Evolutionary conservation across 2,888 invertebrate species (phyloP).

Genomic region (Hemistola chrysoprasaria): DNA sequence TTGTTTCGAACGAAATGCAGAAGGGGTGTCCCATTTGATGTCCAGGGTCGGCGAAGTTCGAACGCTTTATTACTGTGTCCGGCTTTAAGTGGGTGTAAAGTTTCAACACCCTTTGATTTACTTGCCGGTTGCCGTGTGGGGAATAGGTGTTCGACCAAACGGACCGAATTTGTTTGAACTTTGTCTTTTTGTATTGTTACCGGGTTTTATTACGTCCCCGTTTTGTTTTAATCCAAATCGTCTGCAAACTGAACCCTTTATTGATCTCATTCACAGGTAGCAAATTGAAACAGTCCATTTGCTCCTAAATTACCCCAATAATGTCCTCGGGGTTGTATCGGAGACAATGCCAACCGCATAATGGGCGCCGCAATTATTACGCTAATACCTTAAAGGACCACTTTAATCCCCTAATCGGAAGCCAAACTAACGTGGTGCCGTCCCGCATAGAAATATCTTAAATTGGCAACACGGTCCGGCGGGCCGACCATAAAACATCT

Average conservation of each 20-base stretch:
- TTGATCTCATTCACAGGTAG: slow-evolving; percentile 23
- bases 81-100: slow-evolving; percentile 83
- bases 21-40: slow-evolving; percentile 77
- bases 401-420: slow-evolving; percentile 81
- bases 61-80: slow-evolving; percentile 82
- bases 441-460: slow-evolving; percentile 82
- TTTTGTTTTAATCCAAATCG: slow-evolving; percentile 41
- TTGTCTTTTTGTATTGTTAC: slow-evolving; percentile 54
- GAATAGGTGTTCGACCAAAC: slow-evolving; percentile 64
- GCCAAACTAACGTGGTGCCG: slow-evolving; percentile 79
- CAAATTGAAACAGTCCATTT: slow-evolving; percentile 31
- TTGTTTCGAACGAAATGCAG: slow-evolving; percentile 66
- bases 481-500: slow-evolving; percentile 82
- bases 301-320: slow-evolving; percentile 39
- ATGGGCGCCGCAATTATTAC: slow-evolving; percentile 76
- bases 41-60: slow-evolving; percentile 78
- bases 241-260: slow-evolving; percentile 21
- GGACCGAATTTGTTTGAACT: slow-evolving; percentile 63
- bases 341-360: slow-evolving; percentile 68
- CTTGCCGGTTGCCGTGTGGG: slow-evolving; percentile 60
- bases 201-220: slow-evolving; percentile 45
- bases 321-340: slow-evolving; percentile 39
- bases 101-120: slow-evolving; percentile 83
- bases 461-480: slow-evolving; percentile 81
- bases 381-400: slow-evolving; percentile 79